These are phyloP conservation scores for Casuarius casuarius DNA, from an alignment of 2,113 vertebrate genomes.

Conservation along the genomic window DNA sequence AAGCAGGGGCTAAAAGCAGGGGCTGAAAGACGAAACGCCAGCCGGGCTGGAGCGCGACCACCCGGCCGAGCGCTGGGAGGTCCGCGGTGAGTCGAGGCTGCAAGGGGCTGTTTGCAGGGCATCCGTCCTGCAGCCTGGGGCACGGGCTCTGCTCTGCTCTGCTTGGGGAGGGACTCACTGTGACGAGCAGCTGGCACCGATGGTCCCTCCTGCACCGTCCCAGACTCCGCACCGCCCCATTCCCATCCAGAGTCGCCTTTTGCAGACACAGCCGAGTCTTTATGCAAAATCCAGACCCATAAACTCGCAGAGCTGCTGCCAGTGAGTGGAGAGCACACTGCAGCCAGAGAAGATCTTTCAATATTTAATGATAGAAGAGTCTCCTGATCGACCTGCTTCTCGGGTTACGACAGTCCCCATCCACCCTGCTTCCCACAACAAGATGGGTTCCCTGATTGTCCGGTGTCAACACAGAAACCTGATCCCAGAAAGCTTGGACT, in stretches of 20 bases:
- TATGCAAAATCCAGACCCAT: not conserved
- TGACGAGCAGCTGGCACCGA: too few relatives aligned
- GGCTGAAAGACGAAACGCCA: not conserved
- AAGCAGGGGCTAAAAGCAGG: not conserved
- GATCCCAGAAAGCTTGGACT: not conserved
- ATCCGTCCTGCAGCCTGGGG: accelerated
- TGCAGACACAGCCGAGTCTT: not conserved
- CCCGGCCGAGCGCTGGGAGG: accelerated
- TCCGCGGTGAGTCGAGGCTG: not conserved
- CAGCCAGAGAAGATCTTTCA: not conserved
- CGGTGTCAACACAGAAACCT: not conserved
- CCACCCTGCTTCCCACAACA: not conserved
- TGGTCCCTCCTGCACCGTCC: not conserved
- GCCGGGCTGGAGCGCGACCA: not conserved
- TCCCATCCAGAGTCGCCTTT: not conserved
- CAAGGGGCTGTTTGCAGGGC: not conserved
- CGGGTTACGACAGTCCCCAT: not conserved
- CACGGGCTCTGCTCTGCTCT: not conserved
- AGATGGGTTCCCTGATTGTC: not conserved
- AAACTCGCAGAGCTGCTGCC: not conserved
- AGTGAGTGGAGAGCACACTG: not conserved
- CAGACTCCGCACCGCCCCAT: not conserved
- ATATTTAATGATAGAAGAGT: constrained; percentile 46
- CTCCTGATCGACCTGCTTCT: constrained; percentile 14
- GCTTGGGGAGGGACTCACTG: not conserved